Conservation (phyloP, 2,113 vertebrate genomes). For the Lampris incognitus region DNA sequence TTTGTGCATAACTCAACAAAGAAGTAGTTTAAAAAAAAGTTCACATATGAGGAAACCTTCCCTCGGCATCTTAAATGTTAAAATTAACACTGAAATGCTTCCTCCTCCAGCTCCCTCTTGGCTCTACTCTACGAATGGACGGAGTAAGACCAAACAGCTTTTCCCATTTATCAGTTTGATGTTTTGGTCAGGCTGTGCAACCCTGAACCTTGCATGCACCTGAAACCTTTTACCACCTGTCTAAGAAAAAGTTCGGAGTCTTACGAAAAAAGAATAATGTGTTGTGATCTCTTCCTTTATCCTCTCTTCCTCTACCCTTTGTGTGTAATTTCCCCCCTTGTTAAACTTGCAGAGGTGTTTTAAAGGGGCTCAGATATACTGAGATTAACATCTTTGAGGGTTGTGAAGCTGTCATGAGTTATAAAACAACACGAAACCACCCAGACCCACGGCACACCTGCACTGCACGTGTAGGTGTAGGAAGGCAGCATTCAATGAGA, state of each 20-base stretch:
- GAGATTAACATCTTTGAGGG: too few relatives aligned
- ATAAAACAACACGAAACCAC: too few relatives aligned
- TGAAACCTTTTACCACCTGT: background rate
- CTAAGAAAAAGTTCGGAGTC: background rate
- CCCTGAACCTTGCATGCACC: slow-evolving; percentile 56
- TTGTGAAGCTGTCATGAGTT: too few relatives aligned
- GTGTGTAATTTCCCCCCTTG: background rate
- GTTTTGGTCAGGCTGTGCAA: slow-evolving; percentile 37
- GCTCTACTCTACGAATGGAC: slow-evolving; percentile 59
- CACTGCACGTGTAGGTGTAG: too few relatives aligned
- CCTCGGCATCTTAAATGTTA: background rate
- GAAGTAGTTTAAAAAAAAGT: too few relatives aligned
- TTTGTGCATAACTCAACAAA: too few relatives aligned
- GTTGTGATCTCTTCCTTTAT: slow-evolving; percentile 2
- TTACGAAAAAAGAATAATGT: too few relatives aligned
- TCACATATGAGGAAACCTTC: too few relatives aligned
- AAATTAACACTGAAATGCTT: slow-evolving; percentile 45
- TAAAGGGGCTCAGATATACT: background rate
- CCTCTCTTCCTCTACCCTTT: background rate
- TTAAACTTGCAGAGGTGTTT: background rate
- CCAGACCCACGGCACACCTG: too few relatives aligned
- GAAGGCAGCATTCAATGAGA: too few relatives aligned
- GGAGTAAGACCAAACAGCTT: slow-evolving; percentile 58
- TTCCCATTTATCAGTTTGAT: slow-evolving; percentile 9
- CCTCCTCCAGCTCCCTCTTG: slow-evolving; percentile 52